These are phyloP conservation scores for Eutolmus rufibarbis DNA, from an alignment of 2,888 invertebrate genomes.

Conservation along the genomic window DNA sequence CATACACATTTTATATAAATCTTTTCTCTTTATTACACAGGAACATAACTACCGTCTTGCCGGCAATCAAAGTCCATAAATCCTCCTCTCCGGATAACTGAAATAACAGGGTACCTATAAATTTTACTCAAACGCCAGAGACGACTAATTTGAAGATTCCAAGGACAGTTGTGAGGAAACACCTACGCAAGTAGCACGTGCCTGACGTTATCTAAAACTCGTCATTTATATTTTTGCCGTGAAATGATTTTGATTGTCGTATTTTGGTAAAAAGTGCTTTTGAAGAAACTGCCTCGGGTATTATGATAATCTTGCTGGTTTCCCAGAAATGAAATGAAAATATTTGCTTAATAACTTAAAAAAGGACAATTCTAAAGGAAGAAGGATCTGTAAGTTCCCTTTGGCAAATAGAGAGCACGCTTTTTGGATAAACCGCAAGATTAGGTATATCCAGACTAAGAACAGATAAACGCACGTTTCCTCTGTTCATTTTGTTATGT, in stretches of 20 bases:
- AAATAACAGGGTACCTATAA: not conserved
- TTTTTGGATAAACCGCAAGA: not conserved
- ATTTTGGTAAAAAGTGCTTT: not conserved
- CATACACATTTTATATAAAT: not conserved
- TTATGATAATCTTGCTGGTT: not conserved
- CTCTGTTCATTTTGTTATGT: not conserved
- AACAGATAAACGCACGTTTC: not conserved
- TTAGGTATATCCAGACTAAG: not conserved
- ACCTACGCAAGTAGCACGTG: not conserved
- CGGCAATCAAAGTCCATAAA: not conserved
- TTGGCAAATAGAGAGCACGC: not conserved
- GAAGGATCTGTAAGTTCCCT: not conserved
- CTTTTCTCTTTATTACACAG: not conserved
- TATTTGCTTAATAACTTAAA: not conserved
- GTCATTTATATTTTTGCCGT: not conserved
- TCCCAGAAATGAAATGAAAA: not conserved
- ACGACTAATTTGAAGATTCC: not conserved
- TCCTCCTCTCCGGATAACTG: not conserved
- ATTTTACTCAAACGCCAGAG: not conserved
- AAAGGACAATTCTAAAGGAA: not conserved
- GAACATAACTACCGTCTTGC: not conserved
- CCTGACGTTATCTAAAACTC: not conserved
- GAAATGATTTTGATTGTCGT: not conserved
- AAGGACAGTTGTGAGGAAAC: not conserved
- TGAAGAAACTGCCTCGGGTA: not conserved